Conservation (phyloP, 2,888 invertebrate species). For the Melanostoma mellinum region DNA sequence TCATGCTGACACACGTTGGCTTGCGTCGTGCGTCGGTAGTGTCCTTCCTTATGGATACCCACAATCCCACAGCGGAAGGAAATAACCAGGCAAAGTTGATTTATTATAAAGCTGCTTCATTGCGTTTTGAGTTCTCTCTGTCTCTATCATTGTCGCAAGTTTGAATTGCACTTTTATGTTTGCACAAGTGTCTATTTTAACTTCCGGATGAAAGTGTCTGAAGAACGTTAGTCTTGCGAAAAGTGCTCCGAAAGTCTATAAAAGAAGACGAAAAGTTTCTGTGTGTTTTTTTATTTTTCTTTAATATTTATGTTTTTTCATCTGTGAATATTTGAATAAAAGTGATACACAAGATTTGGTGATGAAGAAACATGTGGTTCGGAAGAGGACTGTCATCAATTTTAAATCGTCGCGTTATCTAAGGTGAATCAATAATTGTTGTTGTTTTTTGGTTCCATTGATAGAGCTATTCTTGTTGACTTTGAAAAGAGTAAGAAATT, state of each 20-base stretch:
- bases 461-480: too few relatives aligned
- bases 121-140: conserved; percentile 14
- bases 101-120: conserved; percentile 27
- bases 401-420: too few relatives aligned
- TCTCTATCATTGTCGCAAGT: conserved; percentile 36
- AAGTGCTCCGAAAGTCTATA: conserved; percentile 14
- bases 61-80: neutral
- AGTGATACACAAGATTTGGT: too few relatives aligned
- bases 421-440: too few relatives aligned
- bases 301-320: too few relatives aligned
- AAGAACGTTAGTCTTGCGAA: conserved; percentile 15
- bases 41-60: neutral
- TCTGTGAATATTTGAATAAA: too few relatives aligned
- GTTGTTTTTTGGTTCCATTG: too few relatives aligned
- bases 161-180: conserved; percentile 55
- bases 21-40: too few relatives aligned
- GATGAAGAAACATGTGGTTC: too few relatives aligned
- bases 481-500: too few relatives aligned
- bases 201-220: conserved; percentile 57
- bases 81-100: conserved; percentile 49
- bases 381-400: too few relatives aligned
- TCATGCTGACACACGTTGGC: conserved; percentile 2
- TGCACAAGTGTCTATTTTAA: conserved; percentile 48
- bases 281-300: neutral
- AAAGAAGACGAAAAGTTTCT: conserved; percentile 8